Evolutionary conservation across 2,113 vertebrate species (phyloP).

Genomic region (Callipepla squamata): DNA sequence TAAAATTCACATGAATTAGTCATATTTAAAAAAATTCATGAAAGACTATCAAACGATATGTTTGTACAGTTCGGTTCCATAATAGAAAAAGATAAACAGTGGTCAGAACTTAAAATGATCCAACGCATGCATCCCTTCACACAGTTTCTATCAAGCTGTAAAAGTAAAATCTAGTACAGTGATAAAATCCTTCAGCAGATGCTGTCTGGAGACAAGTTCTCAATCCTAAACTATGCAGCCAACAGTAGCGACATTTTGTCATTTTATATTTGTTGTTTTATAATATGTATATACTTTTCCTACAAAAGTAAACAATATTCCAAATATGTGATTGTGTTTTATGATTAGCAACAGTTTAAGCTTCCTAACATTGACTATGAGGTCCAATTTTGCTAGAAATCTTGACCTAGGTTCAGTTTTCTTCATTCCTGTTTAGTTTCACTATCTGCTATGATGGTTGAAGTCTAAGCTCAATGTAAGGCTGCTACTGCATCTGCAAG

Average conservation of each 20-base stretch:
- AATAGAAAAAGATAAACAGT: not conserved
- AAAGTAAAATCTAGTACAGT: not conserved
- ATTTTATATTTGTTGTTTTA: not conserved
- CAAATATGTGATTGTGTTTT: not conserved
- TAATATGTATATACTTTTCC: not conserved
- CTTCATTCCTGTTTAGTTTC: not conserved
- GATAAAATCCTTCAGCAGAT: not conserved
- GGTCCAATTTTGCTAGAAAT: not conserved
- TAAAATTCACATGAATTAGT: not conserved
- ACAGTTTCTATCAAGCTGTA: not conserved
- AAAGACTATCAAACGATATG: not conserved
- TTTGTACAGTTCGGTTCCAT: not conserved
- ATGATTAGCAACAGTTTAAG: not conserved
- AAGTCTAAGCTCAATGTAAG: not conserved
- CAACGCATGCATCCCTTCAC: fast-evolving
- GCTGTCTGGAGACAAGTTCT: not conserved
- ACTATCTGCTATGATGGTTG: not conserved
- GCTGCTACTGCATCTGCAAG: not conserved
- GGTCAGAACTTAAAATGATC: not conserved
- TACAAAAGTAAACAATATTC: not conserved
- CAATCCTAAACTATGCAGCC: not conserved
- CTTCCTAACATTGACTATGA: not conserved
- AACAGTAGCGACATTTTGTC: not conserved
- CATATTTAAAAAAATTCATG: not conserved
- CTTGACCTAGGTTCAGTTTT: not conserved